A percentile compares a stretch with the other conserved stretches of the same genome.
phyloP scores from a whole-genome alignment of 2,888 invertebrate genomes.

The Tolmerus cingulatus region DNA sequence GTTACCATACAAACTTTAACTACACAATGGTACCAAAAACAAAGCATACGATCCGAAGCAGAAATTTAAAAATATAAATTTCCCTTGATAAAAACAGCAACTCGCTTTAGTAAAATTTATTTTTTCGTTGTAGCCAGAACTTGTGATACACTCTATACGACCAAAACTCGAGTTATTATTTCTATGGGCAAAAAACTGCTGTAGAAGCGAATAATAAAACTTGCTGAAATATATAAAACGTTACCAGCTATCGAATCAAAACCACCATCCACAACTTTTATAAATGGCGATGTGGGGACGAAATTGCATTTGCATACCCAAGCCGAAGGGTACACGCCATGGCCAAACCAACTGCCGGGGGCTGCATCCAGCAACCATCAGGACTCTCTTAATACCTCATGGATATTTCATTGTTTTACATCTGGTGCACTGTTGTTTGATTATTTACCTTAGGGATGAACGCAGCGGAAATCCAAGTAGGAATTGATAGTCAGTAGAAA shows the following conservation, averaged over 20 bases:
- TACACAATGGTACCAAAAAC: too few relatives aligned
- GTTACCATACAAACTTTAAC: too few relatives aligned
- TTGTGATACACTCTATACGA: background rate
- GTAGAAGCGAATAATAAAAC: background rate
- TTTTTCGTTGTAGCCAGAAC: background rate
- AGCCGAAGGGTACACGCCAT: background rate
- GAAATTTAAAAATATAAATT: too few relatives aligned
- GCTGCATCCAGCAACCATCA: background rate
- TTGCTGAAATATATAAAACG: background rate
- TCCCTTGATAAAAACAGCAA: too few relatives aligned
- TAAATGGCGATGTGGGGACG: background rate
- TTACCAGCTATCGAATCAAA: background rate
- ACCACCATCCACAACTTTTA: background rate
- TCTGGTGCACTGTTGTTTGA: background rate
- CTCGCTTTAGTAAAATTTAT: background rate
- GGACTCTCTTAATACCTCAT: background rate
- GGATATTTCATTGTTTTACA: background rate
- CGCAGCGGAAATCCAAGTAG: background rate
- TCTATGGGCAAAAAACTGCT: background rate
- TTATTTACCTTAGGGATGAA: background rate
- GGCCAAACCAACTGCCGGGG: background rate
- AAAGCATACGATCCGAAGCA: too few relatives aligned
- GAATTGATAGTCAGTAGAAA: background rate
- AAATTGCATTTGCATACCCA: background rate
- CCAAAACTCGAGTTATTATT: background rate